phyloP scores from a whole-genome alignment of 2,113 vertebrate genomes.

The Hyperopisus bebe region DNA sequence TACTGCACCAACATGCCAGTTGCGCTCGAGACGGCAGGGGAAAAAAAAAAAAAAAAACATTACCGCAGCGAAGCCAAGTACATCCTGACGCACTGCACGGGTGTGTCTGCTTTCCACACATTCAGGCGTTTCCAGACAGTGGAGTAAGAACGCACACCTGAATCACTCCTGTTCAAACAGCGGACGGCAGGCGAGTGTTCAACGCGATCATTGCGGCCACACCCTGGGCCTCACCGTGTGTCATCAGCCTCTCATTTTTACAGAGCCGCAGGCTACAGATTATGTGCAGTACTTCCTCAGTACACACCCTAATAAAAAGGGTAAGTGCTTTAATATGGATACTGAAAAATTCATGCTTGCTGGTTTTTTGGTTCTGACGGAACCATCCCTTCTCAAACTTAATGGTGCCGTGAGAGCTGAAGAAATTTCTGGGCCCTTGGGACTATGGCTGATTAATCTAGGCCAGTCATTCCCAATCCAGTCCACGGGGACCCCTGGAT shows the following conservation, averaged over 20 bases:
- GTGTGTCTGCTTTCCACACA: slow-evolving; percentile 58
- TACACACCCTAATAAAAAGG: slow-evolving; percentile 28
- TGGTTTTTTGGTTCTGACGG: neutral
- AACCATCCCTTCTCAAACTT: neutral
- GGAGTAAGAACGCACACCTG: slow-evolving; percentile 60
- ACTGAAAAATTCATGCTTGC: neutral
- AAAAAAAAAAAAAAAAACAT: slow-evolving; percentile 30
- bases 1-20: slow-evolving; percentile 30
- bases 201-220: slow-evolving; percentile 38
- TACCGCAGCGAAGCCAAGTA: slow-evolving; percentile 37
- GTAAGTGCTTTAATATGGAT: neutral
- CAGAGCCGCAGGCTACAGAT: slow-evolving; percentile 38
- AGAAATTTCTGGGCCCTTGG: neutral
- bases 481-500: neutral
- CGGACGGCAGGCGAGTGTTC: neutral
- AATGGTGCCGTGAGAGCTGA: neutral
- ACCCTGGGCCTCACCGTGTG: slow-evolving; percentile 28
- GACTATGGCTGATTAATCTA: neutral
- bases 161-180: slow-evolving; percentile 64
- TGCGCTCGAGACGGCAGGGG: neutral
- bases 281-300: slow-evolving; percentile 36
- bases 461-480: neutral
- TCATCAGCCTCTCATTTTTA: slow-evolving; percentile 34
- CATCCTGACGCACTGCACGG: slow-evolving; percentile 21
- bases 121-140: slow-evolving; percentile 56